A percentile compares a stretch with the other conserved stretches of the same genome.
Evolutionary conservation across 2,797 vertebrate genomes (phyloP).

Genomic region (Botia almorhae): DNA sequence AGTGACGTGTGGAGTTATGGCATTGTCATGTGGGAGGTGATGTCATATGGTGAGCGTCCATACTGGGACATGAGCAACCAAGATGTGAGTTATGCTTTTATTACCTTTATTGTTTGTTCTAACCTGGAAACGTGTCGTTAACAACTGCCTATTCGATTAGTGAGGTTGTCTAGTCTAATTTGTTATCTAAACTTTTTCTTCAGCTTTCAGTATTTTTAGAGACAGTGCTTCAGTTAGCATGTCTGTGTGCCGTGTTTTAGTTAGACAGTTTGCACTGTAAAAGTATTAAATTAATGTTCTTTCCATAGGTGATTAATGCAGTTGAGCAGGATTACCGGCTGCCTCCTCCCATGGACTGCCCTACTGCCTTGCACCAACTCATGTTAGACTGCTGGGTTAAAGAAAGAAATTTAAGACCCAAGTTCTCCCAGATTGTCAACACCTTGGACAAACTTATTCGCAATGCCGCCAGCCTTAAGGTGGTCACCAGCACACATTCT

Average conservation of each 20-base stretch:
- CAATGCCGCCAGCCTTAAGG: constrained; percentile 97
- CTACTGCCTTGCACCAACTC: constrained; percentile 94
- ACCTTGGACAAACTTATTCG: constrained; percentile 98
- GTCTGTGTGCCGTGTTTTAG: neutral
- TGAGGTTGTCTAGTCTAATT: neutral
- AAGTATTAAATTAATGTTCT: neutral
- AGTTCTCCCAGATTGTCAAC: constrained; percentile 97
- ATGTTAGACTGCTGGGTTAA: constrained; percentile 99
- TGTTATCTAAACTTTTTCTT: neutral
- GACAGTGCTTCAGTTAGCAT: neutral
- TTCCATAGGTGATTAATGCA: constrained; percentile 91
- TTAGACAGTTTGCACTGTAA: neutral
- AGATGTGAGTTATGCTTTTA: constrained; percentile 83
- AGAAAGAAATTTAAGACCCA: constrained; percentile 94
- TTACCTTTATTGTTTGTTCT: constrained; percentile 22
- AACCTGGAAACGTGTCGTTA: neutral
- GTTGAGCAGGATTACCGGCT: constrained; percentile 98
- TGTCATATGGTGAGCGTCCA: constrained; percentile 97
- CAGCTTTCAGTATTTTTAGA: neutral
- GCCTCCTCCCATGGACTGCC: constrained; percentile 98
- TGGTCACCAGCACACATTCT: constrained; percentile 92
- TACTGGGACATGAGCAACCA: constrained; percentile 99
- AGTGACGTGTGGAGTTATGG: constrained; percentile 99
- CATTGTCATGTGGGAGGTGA: constrained; percentile 99
- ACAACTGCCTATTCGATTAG: neutral